A percentile compares a stretch with the other conserved stretches of the same genome.
Evolutionary conservation across 2,113 vertebrate genomes (phyloP).

Genomic region (Xiphophorus hellerii): DNA sequence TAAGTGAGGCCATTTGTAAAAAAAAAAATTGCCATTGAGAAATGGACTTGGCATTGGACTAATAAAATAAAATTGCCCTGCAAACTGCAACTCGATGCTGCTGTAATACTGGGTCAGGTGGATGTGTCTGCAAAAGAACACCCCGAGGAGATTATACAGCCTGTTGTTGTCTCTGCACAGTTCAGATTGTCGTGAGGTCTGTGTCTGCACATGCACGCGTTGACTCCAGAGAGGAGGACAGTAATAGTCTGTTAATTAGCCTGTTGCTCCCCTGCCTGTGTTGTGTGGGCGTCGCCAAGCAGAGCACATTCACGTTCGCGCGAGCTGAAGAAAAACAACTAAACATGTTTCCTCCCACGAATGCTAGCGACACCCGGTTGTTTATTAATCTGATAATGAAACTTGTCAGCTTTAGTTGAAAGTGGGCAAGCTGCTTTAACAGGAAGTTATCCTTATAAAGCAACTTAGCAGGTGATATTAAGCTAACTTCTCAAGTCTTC

Average conservation of each 20-base stretch:
- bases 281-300: slow-evolving; percentile 48
- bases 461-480: background rate
- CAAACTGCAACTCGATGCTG: slow-evolving; percentile 20
- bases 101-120: slow-evolving; percentile 29
- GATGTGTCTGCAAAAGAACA: slow-evolving; percentile 24
- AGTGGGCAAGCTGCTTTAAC: background rate
- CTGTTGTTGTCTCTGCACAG: slow-evolving; percentile 34
- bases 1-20: slow-evolving; percentile 34
- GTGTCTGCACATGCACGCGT: slow-evolving; percentile 2
- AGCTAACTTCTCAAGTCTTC: background rate
- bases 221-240: slow-evolving; percentile 45
- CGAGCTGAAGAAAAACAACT: slow-evolving; percentile 53
- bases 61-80: slow-evolving; percentile 20
- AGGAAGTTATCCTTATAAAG: background rate
- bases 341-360: slow-evolving; percentile 54
- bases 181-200: slow-evolving; percentile 46
- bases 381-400: slow-evolving; percentile 6
- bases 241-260: slow-evolving; percentile 69
- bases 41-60: slow-evolving; percentile 31
- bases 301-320: slow-evolving; percentile 14
- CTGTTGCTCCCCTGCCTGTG: slow-evolving; percentile 58
- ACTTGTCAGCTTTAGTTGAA: background rate
- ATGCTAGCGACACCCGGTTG: slow-evolving; percentile 31
- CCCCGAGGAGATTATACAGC: slow-evolving; percentile 20
- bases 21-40: slow-evolving; percentile 37